phyloP scores from a whole-genome alignment of 2,113 vertebrate species.

The Gnathonemus echidnorhynchus region DNA sequence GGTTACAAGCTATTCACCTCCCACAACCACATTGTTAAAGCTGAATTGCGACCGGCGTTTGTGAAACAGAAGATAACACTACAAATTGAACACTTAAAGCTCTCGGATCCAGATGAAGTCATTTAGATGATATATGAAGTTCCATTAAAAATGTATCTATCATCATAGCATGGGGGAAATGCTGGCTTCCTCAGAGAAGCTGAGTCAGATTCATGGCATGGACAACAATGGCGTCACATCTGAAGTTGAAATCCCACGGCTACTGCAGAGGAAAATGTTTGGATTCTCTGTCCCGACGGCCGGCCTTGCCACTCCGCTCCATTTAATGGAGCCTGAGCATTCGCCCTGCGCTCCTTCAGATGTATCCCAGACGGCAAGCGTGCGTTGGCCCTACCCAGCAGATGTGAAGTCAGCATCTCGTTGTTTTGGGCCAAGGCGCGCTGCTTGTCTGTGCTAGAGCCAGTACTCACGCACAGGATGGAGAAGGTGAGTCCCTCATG shows the following conservation, averaged over 20 bases:
- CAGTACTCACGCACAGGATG: background rate
- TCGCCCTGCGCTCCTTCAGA: background rate
- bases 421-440: background rate
- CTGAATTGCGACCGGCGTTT: background rate
- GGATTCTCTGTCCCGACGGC: background rate
- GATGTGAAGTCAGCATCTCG: background rate
- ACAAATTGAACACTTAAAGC: constrained; percentile 7
- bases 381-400: background rate
- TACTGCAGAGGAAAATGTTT: background rate
- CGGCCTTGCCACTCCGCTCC: background rate
- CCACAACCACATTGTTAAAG: constrained; percentile 4
- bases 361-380: background rate
- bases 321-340: background rate
- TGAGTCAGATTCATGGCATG: background rate
- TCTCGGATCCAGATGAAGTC: background rate
- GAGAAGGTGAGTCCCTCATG: background rate
- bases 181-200: background rate
- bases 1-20: background rate
- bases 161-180: background rate
- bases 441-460: background rate
- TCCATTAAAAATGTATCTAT: constrained; percentile 15
- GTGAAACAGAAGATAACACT: constrained; percentile 7
- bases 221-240: background rate
- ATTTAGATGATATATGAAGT: constrained; percentile 8
- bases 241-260: background rate